Conservation (phyloP, 2,797 vertebrate genomes). For the Rhabdomys pumilio region DNA sequence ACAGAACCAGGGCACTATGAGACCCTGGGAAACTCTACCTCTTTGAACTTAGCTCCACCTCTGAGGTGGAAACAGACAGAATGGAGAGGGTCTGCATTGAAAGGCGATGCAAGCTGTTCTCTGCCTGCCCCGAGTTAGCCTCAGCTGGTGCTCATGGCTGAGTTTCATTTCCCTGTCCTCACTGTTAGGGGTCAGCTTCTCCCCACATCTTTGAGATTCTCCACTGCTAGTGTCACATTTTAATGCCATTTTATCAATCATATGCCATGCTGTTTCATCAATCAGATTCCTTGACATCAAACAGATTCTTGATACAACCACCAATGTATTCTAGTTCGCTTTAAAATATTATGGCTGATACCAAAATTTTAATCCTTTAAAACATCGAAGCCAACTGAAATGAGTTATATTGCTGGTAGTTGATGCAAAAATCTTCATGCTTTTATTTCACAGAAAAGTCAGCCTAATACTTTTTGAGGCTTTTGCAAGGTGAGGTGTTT, state of each 20-base stretch:
- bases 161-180: background rate
- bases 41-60: background rate
- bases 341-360: background rate
- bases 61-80: background rate
- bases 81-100: background rate
- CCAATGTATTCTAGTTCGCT: background rate
- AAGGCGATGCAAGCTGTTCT: rapidly evolving
- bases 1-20: background rate
- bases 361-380: background rate
- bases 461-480: background rate
- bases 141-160: background rate
- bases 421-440: background rate
- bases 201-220: background rate
- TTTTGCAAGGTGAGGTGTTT: background rate
- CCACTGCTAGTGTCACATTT: background rate
- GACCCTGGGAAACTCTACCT: background rate
- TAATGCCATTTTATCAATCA: background rate
- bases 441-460: background rate
- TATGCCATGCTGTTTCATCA: background rate
- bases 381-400: background rate
- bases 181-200: background rate
- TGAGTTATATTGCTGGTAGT: no score
- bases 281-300: background rate
- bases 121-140: rapidly evolving
- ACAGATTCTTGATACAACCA: background rate